These are phyloP conservation scores for Adrianichthys oophorus DNA, from an alignment of 2,797 vertebrate genomes.

Conservation along the genomic window DNA sequence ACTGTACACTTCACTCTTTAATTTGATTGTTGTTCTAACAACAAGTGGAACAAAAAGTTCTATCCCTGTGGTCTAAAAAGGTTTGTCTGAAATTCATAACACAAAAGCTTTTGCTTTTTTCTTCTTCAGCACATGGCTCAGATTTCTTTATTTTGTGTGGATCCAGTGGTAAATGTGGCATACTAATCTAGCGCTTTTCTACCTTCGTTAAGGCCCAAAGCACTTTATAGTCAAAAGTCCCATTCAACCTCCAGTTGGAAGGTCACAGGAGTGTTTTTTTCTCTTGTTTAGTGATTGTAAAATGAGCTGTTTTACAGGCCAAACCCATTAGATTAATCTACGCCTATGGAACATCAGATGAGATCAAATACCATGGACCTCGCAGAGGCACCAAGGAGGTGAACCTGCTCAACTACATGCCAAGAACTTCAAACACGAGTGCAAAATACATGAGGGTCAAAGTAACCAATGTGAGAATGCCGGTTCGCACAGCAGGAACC, in stretches of 20 bases:
- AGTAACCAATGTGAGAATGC: conserved; percentile 72
- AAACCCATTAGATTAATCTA: conserved; percentile 74
- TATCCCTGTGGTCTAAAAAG: too few species aligned
- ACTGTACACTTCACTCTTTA: too few species aligned
- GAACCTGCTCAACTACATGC: conserved; percentile 74
- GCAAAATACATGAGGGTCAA: conserved; percentile 59
- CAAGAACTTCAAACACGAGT: conserved; percentile 12
- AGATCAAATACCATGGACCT: conserved; percentile 54
- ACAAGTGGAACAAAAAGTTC: too few species aligned
- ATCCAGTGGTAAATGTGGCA: too few species aligned
- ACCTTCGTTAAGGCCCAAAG: too few species aligned
- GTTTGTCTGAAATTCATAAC: not conserved
- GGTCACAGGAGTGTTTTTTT: not conserved
- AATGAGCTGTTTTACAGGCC: conserved; percentile 50
- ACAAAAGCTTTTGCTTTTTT: conserved; percentile 5
- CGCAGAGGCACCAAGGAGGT: conserved; percentile 75
- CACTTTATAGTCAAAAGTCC: too few species aligned
- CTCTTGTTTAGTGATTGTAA: not conserved
- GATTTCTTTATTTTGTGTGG: conserved; percentile 16
- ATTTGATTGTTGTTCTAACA: too few species aligned
- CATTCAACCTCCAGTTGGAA: too few species aligned
- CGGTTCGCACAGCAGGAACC: not conserved
- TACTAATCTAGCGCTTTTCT: too few species aligned
- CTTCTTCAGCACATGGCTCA: conserved; percentile 8
- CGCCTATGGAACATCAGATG: conserved; percentile 75